Evolutionary conservation across 2,797 vertebrate species (phyloP).

Genomic region (Xenentodon cancila): DNA sequence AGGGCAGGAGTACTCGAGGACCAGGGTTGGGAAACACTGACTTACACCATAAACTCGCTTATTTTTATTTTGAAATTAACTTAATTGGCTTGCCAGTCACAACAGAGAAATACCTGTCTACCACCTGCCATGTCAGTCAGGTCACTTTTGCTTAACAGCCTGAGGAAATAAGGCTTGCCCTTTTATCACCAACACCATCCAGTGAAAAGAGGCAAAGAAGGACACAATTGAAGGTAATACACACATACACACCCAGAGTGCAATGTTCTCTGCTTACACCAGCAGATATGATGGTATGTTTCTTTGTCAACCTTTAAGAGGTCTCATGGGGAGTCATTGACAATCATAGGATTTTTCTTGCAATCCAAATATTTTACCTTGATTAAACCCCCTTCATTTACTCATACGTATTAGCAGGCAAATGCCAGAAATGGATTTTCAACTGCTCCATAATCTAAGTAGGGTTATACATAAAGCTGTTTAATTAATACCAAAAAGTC

Average conservation of each 20-base stretch:
- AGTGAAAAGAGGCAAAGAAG: slow-evolving; percentile 30
- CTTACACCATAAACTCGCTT: slow-evolving; percentile 47
- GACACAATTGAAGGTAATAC: slow-evolving; percentile 28
- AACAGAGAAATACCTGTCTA: slow-evolving; percentile 54
- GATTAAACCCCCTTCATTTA: neutral
- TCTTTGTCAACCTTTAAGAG: neutral
- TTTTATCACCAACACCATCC: slow-evolving; percentile 55
- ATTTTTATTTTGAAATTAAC: slow-evolving; percentile 64
- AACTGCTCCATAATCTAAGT: no score
- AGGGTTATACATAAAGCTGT: neutral
- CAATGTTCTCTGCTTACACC: slow-evolving; percentile 7
- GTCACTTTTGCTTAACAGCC: slow-evolving; percentile 52
- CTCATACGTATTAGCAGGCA: no score
- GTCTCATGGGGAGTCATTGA: neutral
- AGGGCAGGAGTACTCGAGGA: no score
- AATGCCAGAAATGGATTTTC: no score
- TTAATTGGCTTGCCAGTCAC: slow-evolving; percentile 48
- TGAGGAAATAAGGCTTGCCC: slow-evolving; percentile 34
- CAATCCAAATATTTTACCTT: neutral
- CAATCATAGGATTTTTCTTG: neutral
- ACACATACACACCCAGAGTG: slow-evolving; percentile 10
- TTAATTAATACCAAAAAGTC: neutral
- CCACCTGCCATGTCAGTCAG: slow-evolving; percentile 54
- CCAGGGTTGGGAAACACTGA: no score
- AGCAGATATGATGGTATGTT: slow-evolving; percentile 18